Evolutionary conservation across 2,888 invertebrate genomes (phyloP).

Genomic region (Vanessa cardui): DNA sequence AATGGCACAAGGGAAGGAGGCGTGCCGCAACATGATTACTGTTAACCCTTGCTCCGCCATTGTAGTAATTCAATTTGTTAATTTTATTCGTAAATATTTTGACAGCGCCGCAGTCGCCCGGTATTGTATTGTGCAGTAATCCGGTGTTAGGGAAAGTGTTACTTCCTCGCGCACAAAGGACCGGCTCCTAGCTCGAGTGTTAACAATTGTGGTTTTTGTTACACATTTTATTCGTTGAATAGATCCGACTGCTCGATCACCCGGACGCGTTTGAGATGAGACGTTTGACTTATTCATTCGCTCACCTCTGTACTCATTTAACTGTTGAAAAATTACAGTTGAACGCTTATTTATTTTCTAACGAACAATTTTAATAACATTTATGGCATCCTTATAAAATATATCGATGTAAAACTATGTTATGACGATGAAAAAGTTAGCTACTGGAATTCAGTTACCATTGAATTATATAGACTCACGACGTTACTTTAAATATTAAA

Average conservation of each 20-base stretch:
- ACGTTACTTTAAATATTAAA: too few species aligned
- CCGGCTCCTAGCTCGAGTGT: neutral
- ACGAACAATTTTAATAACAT: too few species aligned
- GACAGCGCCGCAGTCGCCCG: slow-evolving; percentile 32
- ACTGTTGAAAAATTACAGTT: too few species aligned
- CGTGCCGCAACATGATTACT: slow-evolving; percentile 25
- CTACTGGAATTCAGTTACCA: too few species aligned
- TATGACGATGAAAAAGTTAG: too few species aligned
- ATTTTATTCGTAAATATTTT: slow-evolving; percentile 43
- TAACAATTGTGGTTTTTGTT: slow-evolving; percentile 22
- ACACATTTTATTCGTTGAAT: slow-evolving; percentile 15
- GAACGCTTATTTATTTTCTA: too few species aligned
- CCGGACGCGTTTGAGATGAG: neutral
- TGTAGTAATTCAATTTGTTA: slow-evolving; percentile 31
- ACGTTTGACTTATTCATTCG: slow-evolving; percentile 2
- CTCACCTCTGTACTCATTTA: neutral
- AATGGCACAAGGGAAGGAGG: slow-evolving; percentile 32
- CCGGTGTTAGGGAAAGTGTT: slow-evolving; percentile 40
- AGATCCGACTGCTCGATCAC: slow-evolving; percentile 1
- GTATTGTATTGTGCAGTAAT: slow-evolving; percentile 24
- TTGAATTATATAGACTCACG: too few species aligned
- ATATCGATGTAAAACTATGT: too few species aligned
- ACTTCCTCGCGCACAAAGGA: slow-evolving; percentile 33
- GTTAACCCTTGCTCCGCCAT: slow-evolving; percentile 22
- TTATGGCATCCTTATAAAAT: too few species aligned